Base-by-base conservation (phyloP, 2,888 invertebrate species). In the Ditula angustiorana region DNA sequence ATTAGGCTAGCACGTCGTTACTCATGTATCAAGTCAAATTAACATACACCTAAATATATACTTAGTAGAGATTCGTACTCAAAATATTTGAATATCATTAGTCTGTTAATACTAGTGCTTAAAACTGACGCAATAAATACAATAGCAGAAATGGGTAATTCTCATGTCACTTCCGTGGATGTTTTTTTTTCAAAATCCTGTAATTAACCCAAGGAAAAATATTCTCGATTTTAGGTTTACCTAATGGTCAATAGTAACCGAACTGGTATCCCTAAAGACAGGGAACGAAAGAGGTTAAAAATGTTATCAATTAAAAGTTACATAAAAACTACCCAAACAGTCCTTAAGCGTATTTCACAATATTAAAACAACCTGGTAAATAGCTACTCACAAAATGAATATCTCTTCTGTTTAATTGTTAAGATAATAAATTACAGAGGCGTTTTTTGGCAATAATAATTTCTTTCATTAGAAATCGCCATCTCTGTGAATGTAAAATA, bases 1-100 rank as follows among this genome's bases (percentile, higher is more conserved):
- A 62, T 73, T 76, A 50, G 66, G 66, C 71, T 37, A 66, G 79
- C 82, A 33, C 69, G 71, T 75, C 66, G 26, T 67, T 62, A 19
- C 26, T 60, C 41, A 55, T 47, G 23, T 33, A 24, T 24, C 24
- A 23, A 13, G 13, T 41, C 33, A 37, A 33, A 26, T 24, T 57
- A 57, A 57, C 28, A 62, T 33, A 57, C 21, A 21, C 44, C 10
- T 30, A 30, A 52, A 16, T 26, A 55, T 24, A 37, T 23, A 37
- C 26, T 19, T 35, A 46, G 33, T 10, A 13, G 47, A 57, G 41
- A 35, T 57, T 57, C 50, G 23, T 35, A 50, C 49, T 41, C 41
- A 50, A 56, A n/a, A 53, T 23, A 35, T 49, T 16, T 19, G 5
- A 41, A 44, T 11, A 13, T 2, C 23, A 24, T 11, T 13, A 44